These are phyloP conservation scores for Choloepus didactylus DNA, from an alignment of 2,797 vertebrate species.

Conservation along the genomic window DNA sequence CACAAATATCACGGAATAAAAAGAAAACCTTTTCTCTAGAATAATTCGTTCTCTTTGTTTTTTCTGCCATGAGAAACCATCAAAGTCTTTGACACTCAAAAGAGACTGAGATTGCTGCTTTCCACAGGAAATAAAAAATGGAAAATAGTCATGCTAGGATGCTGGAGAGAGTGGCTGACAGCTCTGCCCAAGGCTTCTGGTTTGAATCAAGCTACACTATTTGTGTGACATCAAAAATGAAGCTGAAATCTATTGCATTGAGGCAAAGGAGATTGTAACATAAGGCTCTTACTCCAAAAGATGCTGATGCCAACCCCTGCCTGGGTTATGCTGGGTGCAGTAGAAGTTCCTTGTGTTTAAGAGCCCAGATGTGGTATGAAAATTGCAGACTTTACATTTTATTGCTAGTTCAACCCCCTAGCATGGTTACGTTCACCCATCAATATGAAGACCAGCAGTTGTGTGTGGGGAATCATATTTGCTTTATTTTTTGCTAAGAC, in stretches of 20 bases:
- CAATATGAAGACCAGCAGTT: neutral
- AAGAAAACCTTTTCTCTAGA: constrained; percentile 57
- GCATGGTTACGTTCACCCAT: neutral
- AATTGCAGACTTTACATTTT: neutral
- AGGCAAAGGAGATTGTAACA: constrained; percentile 65
- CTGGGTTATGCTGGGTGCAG: neutral
- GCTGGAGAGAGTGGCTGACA: constrained; percentile 42
- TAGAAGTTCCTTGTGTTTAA: neutral
- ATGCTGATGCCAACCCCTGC: neutral
- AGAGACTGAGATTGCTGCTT: neutral
- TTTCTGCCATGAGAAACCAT: constrained; percentile 57
- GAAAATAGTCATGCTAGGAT: constrained; percentile 15
- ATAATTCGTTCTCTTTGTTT: constrained; percentile 47
- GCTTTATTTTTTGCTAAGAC: neutral
- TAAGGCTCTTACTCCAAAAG: neutral
- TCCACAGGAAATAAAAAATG: constrained; percentile 22
- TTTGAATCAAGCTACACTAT: constrained; percentile 55
- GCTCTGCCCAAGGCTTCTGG: constrained; percentile 61
- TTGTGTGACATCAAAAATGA: constrained; percentile 72
- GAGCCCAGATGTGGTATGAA: neutral
- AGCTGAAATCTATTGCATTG: constrained; percentile 56
- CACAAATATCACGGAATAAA: constrained; percentile 60
- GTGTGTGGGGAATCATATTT: neutral
- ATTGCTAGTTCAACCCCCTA: neutral
- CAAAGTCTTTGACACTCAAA: constrained; percentile 58